phyloP scores from a whole-genome alignment of 1,140 invertebrate genomes.

The Lepeophtheirus salmonis region DNA sequence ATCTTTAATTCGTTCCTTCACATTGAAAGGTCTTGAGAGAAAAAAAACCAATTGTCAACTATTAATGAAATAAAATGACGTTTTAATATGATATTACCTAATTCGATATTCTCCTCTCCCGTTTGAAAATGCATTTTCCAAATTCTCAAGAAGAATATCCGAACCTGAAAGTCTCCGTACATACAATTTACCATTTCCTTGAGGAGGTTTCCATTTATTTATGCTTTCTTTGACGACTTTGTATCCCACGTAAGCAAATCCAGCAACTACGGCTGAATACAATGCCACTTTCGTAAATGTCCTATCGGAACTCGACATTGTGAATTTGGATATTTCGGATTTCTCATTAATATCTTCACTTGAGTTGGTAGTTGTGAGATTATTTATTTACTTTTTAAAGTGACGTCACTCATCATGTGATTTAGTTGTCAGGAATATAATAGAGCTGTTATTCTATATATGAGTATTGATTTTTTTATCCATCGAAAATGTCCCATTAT shows the following conservation, averaged over 20 bases:
- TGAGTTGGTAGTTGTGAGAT: too few species aligned
- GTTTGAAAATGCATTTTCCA: background rate
- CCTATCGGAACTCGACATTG: background rate
- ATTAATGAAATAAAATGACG: too few species aligned
- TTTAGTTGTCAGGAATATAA: too few species aligned
- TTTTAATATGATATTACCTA: too few species aligned
- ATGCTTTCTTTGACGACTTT: background rate
- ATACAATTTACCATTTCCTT: background rate
- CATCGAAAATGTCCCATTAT: too few species aligned
- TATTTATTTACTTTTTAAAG: too few species aligned
- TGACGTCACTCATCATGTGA: too few species aligned
- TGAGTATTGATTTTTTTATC: too few species aligned
- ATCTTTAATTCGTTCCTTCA: conserved; percentile 32
- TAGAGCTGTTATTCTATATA: too few species aligned
- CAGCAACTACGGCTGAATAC: background rate
- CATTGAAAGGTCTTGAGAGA: conserved; percentile 14
- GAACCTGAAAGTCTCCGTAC: background rate
- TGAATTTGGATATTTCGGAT: too few species aligned
- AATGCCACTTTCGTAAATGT: background rate
- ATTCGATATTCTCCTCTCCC: background rate
- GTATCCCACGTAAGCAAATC: background rate
- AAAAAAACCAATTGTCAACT: too few species aligned
- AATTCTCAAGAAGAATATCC: background rate
- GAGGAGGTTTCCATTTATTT: background rate
- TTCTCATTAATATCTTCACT: too few species aligned